These are phyloP conservation scores for Cherax quadricarinatus DNA, from an alignment of 1,140 invertebrate species.

Conservation along the genomic window DNA sequence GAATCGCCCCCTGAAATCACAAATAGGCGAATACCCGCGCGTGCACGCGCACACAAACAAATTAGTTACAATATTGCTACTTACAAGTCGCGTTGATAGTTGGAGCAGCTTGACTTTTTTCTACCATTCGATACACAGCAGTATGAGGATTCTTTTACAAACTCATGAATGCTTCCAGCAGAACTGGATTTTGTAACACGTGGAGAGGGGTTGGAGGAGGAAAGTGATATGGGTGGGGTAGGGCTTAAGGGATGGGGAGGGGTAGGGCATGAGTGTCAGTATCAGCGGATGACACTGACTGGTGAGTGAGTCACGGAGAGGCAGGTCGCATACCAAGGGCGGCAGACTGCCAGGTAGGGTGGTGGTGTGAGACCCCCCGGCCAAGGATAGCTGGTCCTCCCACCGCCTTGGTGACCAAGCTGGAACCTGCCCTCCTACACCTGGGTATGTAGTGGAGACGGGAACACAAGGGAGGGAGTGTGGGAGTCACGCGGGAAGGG, in stretches of 20 bases:
- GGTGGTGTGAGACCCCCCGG: background rate
- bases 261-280: background rate
- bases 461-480: background rate
- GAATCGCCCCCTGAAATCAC: too few species aligned
- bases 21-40: too few species aligned
- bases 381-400: background rate
- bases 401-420: background rate
- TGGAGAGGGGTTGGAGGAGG: background rate
- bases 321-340: conserved; percentile 34
- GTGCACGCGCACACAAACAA: too few species aligned
- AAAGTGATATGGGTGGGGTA: background rate
- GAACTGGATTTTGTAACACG: too few species aligned
- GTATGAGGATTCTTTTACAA: too few species aligned
- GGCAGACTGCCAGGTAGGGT: background rate
- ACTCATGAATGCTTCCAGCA: too few species aligned
- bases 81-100: background rate
- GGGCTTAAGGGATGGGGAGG: background rate
- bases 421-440: background rate
- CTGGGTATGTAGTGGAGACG: background rate
- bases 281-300: conserved; percentile 20
- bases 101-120: background rate
- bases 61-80: too few species aligned
- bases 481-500: conserved; percentile 4
- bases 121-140: too few species aligned
- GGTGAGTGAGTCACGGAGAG: conserved; percentile 24